Conservation (phyloP, 2,888 invertebrate genomes). For the Adelphocoris suturalis region DNA sequence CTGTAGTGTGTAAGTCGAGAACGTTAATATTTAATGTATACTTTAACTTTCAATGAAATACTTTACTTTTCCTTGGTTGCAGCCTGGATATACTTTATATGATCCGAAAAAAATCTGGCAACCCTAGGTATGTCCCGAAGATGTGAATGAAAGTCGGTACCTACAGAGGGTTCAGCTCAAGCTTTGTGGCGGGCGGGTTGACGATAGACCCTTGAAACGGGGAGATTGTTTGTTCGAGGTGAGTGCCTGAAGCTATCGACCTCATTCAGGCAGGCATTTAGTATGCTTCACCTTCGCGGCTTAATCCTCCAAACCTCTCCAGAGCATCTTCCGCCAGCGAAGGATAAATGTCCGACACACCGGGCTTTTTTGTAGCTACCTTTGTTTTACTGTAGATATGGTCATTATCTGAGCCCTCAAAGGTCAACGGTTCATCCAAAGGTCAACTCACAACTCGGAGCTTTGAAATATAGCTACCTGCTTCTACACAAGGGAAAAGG, state of each 20-base stretch:
- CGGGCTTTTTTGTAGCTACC: background rate
- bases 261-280: background rate
- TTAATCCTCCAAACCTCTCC: background rate
- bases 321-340: background rate
- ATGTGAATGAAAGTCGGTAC: no score
- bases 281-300: background rate
- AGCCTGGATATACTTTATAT: no score
- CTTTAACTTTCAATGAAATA: no score
- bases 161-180: no score
- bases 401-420: slow-evolving; percentile 23
- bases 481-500: background rate
- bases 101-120: no score
- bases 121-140: no score
- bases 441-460: slow-evolving; percentile 3
- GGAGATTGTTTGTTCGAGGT: background rate
- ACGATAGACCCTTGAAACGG: background rate
- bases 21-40: no score
- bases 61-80: no score
- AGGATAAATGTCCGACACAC: background rate
- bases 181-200: background rate
- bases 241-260: background rate
- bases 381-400: background rate
- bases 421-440: slow-evolving; percentile 42
- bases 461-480: background rate
- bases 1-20: no score